Conservation (phyloP, 2,888 invertebrate genomes). For the Aphodius granarius region DNA sequence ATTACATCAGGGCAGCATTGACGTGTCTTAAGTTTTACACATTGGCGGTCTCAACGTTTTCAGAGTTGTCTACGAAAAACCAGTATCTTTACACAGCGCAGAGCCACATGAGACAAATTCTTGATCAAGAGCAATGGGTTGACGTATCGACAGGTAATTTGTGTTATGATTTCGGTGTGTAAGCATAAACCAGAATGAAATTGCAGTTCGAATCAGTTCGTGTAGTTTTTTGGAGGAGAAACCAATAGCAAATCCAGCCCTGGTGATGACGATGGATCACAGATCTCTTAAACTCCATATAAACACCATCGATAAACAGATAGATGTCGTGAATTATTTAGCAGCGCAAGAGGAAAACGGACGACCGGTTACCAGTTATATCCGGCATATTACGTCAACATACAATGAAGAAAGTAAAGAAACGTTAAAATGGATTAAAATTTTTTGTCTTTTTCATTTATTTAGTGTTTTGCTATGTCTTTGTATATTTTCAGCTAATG, state of each 20-base stretch:
- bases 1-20: conserved; percentile 76
- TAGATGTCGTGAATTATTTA: conserved; percentile 76
- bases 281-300: conserved; percentile 76
- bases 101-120: conserved; percentile 65
- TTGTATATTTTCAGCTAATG: background rate
- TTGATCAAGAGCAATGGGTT: conserved; percentile 60
- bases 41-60: conserved; percentile 61
- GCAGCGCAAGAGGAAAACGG: conserved; percentile 64
- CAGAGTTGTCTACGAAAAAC: conserved; percentile 58
- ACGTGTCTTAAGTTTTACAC: conserved; percentile 77
- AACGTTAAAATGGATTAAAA: background rate
- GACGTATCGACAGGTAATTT: conserved; percentile 51
- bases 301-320: conserved; percentile 77
- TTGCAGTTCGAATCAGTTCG: conserved; percentile 28
- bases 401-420: background rate
- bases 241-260: conserved; percentile 57
- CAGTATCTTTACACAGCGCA: conserved; percentile 62
- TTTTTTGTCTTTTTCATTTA: too few species aligned
- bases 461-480: background rate
- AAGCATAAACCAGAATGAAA: background rate
- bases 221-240: conserved; percentile 48
- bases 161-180: background rate
- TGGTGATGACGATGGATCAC: conserved; percentile 72
- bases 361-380: conserved; percentile 49
- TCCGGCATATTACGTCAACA: conserved; percentile 40